These are phyloP conservation scores for Caenorhabditis doughertyi DNA, from an alignment of 2,888 invertebrate species.

Conservation along the genomic window DNA sequence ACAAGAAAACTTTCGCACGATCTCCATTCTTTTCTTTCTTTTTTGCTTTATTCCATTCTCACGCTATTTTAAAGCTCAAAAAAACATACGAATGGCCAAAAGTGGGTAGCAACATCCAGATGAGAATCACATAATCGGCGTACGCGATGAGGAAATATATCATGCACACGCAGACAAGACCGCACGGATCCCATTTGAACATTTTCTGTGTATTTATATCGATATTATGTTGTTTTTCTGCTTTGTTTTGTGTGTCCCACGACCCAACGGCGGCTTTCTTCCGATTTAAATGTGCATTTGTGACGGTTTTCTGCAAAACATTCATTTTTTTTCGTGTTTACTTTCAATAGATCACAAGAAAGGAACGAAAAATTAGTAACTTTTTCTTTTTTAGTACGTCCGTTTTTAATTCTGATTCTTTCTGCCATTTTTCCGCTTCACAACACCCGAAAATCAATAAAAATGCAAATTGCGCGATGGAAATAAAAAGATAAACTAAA, in stretches of 20 bases:
- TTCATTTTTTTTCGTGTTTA: neutral
- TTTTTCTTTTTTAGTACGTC: neutral
- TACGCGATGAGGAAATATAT: constrained; percentile 91
- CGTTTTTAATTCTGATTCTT: neutral
- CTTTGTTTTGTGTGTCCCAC: neutral
- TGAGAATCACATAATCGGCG: constrained; percentile 91
- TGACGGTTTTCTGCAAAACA: constrained; percentile 2
- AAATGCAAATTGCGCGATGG: constrained; percentile 10
- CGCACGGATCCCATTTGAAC: constrained; percentile 91
- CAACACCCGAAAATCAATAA: constrained; percentile 41
- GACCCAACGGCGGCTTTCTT: neutral
- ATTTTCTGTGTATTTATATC: no score
- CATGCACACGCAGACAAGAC: constrained; percentile 89
- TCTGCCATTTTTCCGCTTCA: neutral
- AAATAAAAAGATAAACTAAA: constrained; percentile 17
- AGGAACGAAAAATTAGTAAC: neutral
- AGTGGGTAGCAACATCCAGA: constrained; percentile 90
- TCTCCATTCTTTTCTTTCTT: neutral
- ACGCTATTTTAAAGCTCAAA: neutral
- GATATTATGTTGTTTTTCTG: neutral
- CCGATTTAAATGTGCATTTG: neutral
- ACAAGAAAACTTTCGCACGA: no score
- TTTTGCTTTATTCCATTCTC: neutral
- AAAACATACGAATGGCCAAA: constrained; percentile 89
- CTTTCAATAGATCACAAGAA: neutral